A percentile compares a stretch with the other conserved stretches of the same genome.
phyloP scores from a whole-genome alignment of 1,140 invertebrate species.

The Zaprionus kolodkinae region DNA sequence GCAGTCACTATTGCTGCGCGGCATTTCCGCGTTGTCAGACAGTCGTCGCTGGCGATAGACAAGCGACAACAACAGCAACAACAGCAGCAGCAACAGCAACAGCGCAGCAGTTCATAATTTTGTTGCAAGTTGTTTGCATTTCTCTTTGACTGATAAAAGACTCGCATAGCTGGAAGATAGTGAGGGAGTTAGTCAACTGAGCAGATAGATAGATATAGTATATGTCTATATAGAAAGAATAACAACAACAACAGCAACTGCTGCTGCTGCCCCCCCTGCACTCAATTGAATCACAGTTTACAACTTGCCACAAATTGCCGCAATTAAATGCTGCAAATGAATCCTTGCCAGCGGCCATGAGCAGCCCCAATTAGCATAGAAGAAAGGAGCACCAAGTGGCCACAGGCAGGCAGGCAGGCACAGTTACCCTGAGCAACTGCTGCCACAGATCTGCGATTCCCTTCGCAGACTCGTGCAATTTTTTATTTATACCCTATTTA shows the following conservation, averaged over 20 bases:
- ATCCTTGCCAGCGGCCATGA: slow-evolving; percentile 43
- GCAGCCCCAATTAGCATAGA: slow-evolving; percentile 45
- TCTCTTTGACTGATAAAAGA: slow-evolving; percentile 17
- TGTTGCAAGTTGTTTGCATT: slow-evolving; percentile 49
- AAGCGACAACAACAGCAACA: slow-evolving; percentile 52
- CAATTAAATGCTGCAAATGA: slow-evolving; percentile 63
- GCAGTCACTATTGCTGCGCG: slow-evolving; percentile 49
- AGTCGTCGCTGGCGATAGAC: slow-evolving; percentile 61
- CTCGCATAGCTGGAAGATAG: not conserved
- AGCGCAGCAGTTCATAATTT: slow-evolving; percentile 42
- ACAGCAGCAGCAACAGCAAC: slow-evolving; percentile 13
- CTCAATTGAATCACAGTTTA: slow-evolving; percentile 48
- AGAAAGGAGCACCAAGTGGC: slow-evolving; percentile 1
- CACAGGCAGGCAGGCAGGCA: not conserved
- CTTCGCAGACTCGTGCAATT: not conserved
- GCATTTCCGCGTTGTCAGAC: slow-evolving; percentile 80
- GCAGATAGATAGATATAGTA: not conserved
- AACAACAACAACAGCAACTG: not conserved
- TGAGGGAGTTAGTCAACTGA: not conserved
- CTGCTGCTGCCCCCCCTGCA: too few relatives aligned
- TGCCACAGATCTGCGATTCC: too few relatives aligned
- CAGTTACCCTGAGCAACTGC: not conserved
- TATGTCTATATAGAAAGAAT: not conserved
- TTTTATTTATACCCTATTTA: not conserved
- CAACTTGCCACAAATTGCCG: slow-evolving; percentile 58